Conservation (phyloP, 1,140 invertebrate genomes). For the Lerema accius region DNA sequence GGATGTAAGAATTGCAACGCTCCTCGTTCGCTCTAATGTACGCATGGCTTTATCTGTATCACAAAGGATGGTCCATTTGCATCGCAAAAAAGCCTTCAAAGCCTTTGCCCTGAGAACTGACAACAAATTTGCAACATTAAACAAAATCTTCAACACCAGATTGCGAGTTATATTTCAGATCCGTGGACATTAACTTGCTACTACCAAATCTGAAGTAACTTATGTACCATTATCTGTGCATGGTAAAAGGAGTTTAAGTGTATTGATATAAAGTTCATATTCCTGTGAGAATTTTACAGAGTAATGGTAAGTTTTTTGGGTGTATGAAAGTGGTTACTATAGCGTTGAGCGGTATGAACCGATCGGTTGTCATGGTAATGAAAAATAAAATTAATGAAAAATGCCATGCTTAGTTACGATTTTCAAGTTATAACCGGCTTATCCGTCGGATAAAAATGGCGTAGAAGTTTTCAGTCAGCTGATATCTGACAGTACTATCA, state of each 20-base stretch:
- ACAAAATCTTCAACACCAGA: constrained; percentile 30
- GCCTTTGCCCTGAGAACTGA: constrained; percentile 22
- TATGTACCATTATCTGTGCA: neutral
- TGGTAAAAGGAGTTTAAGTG: too few relatives aligned
- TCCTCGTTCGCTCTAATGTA: constrained; percentile 1
- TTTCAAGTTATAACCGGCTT: too few relatives aligned
- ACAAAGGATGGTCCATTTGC: constrained; percentile 31
- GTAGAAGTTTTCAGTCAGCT: too few relatives aligned
- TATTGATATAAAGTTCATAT: neutral
- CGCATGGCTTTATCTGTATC: constrained; percentile 7
- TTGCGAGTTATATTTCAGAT: constrained; percentile 22
- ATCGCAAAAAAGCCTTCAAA: constrained; percentile 31
- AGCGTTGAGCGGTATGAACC: too few relatives aligned
- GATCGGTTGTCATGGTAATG: neutral
- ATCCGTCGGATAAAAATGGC: too few relatives aligned
- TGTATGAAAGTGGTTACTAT: neutral
- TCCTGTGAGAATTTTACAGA: neutral
- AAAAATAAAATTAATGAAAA: too few relatives aligned
- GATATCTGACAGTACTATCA: too few relatives aligned
- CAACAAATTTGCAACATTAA: constrained; percentile 33
- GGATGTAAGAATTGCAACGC: too few relatives aligned
- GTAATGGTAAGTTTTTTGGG: neutral
- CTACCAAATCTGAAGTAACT: neutral
- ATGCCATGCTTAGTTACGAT: too few relatives aligned
- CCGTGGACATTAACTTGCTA: neutral